Conservation (phyloP, 1,140 invertebrate genomes). For the Drosophila kurseongensis region DNA sequence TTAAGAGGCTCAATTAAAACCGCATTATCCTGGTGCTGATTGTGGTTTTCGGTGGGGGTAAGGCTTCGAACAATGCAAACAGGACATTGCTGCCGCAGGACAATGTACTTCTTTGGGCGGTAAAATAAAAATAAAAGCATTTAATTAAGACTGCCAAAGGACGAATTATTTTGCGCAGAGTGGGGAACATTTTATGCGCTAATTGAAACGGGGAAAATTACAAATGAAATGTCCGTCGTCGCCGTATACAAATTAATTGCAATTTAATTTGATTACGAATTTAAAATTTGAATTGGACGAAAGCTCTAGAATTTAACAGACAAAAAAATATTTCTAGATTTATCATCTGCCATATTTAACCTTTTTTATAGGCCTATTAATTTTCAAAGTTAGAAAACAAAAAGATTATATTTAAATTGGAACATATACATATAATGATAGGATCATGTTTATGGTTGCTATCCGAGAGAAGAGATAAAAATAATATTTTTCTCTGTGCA, state of each 20-base stretch:
- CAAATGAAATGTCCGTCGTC: not conserved
- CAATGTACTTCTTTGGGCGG: slow-evolving; percentile 39
- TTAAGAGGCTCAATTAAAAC: slow-evolving; percentile 67
- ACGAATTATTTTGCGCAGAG: slow-evolving; percentile 11
- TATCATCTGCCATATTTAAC: not conserved
- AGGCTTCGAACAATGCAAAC: slow-evolving; percentile 40
- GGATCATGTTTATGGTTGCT: too few relatives aligned
- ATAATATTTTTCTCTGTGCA: not conserved
- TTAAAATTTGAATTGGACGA: slow-evolving; percentile 13
- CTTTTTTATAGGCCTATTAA: too few relatives aligned
- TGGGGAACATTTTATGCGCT: slow-evolving; percentile 12
- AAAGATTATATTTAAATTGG: too few relatives aligned
- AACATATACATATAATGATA: too few relatives aligned
- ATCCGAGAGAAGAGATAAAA: not conserved
- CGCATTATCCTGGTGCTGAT: slow-evolving; percentile 54
- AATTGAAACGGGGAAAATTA: slow-evolving; percentile 27
- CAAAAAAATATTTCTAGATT: not conserved
- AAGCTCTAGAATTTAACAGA: not conserved
- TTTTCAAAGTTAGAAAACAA: too few relatives aligned
- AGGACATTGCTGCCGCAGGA: slow-evolving; percentile 36
- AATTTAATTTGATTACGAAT: slow-evolving; percentile 31
- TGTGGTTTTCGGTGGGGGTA: slow-evolving; percentile 10
- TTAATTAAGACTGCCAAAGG: slow-evolving; percentile 44
- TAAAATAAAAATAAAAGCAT: slow-evolving; percentile 43
- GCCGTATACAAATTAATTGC: slow-evolving; percentile 26